Conservation (phyloP, 1,140 invertebrate genomes). For the Leptonema lineaticorne region DNA sequence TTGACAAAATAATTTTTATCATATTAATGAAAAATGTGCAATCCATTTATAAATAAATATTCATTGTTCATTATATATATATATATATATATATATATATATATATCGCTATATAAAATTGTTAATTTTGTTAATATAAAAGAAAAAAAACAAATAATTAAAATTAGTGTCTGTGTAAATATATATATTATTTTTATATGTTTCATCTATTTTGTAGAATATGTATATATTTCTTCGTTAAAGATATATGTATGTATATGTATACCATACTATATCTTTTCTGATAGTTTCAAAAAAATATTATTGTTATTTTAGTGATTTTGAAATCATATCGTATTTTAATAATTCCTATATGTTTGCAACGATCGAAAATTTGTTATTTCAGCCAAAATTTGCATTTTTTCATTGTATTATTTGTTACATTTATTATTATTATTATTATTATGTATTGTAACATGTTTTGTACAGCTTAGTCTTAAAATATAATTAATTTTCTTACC, state of each 20-base stretch:
- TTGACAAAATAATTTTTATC: conserved; percentile 35
- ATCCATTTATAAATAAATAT: conserved; percentile 21
- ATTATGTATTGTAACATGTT: conserved; percentile 3
- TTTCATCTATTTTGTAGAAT: conserved; percentile 24
- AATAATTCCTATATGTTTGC: conserved; percentile 18
- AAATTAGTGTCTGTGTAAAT: conserved; percentile 34
- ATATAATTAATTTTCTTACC: too few species aligned
- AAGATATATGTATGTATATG: too few species aligned
- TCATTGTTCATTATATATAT: conserved; percentile 9
- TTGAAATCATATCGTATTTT: too few species aligned
- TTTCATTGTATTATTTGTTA: background rate
- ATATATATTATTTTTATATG: conserved; percentile 37
- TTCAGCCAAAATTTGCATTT: conserved; percentile 30
- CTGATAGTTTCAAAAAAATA: background rate
- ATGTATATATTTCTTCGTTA: conserved; percentile 22
- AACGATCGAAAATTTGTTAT: conserved; percentile 27
- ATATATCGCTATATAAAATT: conserved; percentile 11
- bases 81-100: conserved; percentile 23
- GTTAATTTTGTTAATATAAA: conserved; percentile 28
- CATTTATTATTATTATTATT: background rate
- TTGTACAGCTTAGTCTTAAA: conserved; percentile 23
- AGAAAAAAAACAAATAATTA: too few species aligned
- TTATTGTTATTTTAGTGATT: background rate
- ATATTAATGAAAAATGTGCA: conserved; percentile 36
- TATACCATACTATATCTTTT: too few species aligned